A percentile compares a stretch with the other conserved stretches of the same genome.
These are phyloP conservation scores for Nephrotoma appendiculata DNA, from an alignment of 2,888 invertebrate genomes.

Conservation along the genomic window DNA sequence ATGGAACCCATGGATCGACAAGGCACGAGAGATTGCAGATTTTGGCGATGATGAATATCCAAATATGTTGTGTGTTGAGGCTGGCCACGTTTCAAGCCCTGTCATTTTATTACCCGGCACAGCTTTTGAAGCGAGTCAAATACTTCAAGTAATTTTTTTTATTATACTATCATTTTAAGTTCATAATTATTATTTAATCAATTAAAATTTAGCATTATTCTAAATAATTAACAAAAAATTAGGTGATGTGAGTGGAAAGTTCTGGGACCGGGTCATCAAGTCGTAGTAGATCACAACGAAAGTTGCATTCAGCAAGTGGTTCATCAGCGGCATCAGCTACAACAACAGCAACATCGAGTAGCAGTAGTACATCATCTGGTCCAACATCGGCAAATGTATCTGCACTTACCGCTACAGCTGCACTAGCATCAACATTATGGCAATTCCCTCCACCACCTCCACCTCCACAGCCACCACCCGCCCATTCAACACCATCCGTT, in stretches of 20 bases:
- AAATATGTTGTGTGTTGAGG: slow-evolving; percentile 93
- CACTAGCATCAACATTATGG: neutral
- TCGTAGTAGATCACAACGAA: slow-evolving; percentile 6
- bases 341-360: neutral
- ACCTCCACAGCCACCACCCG: neutral
- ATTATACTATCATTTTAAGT: neutral
- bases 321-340: slow-evolving; percentile 1
- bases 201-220: slow-evolving; percentile 3
- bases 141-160: slow-evolving; percentile 50
- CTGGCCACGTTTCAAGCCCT: slow-evolving; percentile 78
- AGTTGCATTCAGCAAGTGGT: slow-evolving; percentile 2
- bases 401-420: slow-evolving; percentile 1
- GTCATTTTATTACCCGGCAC: slow-evolving; percentile 79
- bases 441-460: slow-evolving; percentile 4
- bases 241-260: slow-evolving; percentile 32
- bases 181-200: slow-evolving; percentile 1
- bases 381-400: slow-evolving; percentile 1
- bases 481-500: slow-evolving; percentile 1
- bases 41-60: slow-evolving; percentile 96
- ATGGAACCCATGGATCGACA: slow-evolving; percentile 95
- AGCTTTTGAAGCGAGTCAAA: slow-evolving; percentile 84
- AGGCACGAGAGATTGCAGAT: slow-evolving; percentile 82
- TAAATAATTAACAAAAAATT: slow-evolving; percentile 9
- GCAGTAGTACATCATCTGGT: neutral
- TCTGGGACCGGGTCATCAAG: slow-evolving; percentile 23